Percentiles rank a stretch among this genome's conserved stretches.
phyloP scores from a whole-genome alignment of 2,797 vertebrate species.

The Danio tinwini region DNA sequence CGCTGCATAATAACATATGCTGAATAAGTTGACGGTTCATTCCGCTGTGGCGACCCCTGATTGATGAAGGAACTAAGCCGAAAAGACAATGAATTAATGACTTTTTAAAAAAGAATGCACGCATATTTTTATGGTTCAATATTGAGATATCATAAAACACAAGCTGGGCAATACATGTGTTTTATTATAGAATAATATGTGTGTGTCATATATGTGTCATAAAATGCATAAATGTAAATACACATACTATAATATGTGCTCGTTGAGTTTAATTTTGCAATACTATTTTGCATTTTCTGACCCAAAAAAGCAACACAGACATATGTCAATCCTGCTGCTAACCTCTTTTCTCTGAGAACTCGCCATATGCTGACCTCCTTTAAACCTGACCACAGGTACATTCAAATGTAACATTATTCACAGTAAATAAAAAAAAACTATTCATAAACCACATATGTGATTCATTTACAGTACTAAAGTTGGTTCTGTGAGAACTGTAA shows the following conservation, averaged over 20 bases:
- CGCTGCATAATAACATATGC: too few relatives aligned
- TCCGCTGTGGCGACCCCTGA: too few relatives aligned
- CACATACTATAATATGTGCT: background rate
- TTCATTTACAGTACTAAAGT: background rate
- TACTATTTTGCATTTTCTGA: background rate
- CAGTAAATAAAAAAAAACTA: background rate
- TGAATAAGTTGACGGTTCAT: too few relatives aligned
- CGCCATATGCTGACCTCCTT: slow-evolving; percentile 27
- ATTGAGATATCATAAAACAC: background rate
- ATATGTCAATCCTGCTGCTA: background rate
- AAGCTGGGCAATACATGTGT: background rate
- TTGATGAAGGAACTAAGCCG: too few relatives aligned
- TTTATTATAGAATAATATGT: background rate
- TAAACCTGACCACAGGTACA: background rate
- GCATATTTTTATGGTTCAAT: background rate
- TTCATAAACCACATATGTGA: background rate
- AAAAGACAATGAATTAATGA: too few relatives aligned
- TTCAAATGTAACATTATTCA: background rate
- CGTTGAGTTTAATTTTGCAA: background rate
- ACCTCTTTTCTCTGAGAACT: slow-evolving; percentile 8
- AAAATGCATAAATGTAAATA: background rate
- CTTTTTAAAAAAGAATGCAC: too few relatives aligned
- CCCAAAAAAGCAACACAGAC: background rate
- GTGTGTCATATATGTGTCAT: background rate
- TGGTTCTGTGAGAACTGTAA: too few relatives aligned